Evolutionary conservation across 1,140 invertebrate genomes (phyloP).

Genomic region (Scylla paramamosain): DNA sequence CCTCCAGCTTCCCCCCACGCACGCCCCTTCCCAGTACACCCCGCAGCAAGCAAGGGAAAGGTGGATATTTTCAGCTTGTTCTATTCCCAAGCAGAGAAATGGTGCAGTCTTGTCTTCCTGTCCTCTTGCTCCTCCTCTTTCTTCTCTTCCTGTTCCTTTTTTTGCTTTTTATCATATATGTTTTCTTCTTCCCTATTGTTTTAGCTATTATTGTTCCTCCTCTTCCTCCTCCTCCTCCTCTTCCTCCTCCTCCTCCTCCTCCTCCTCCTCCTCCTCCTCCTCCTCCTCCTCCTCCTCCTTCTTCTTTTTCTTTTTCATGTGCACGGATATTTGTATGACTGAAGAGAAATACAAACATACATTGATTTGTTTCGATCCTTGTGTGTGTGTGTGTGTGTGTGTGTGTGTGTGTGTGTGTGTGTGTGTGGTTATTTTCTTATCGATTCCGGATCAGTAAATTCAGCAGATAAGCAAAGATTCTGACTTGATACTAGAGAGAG

Average conservation of each 20-base stretch:
- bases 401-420: neutral
- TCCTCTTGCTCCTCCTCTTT: neutral
- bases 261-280: neutral
- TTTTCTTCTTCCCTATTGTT: neutral
- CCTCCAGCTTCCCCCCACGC: neutral
- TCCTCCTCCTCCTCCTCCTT: neutral
- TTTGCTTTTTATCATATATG: too few species aligned
- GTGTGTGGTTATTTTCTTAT: neutral
- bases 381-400: neutral
- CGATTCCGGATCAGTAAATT: neutral
- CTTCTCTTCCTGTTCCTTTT: neutral
- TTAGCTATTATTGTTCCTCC: neutral
- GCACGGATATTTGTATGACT: too few species aligned
- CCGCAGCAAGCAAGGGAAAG: neutral
- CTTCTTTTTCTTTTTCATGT: too few species aligned
- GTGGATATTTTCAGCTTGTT: too few species aligned
- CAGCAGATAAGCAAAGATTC: neutral
- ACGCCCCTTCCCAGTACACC: neutral
- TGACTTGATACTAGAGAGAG: neutral
- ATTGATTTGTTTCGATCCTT: neutral
- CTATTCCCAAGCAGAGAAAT: too few species aligned
- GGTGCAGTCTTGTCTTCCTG: too few species aligned
- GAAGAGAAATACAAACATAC: neutral
- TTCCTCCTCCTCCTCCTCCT: neutral
- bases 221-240: too few species aligned